phyloP scores from a whole-genome alignment of 2,888 invertebrate genomes.

The Campoplex capitator region DNA sequence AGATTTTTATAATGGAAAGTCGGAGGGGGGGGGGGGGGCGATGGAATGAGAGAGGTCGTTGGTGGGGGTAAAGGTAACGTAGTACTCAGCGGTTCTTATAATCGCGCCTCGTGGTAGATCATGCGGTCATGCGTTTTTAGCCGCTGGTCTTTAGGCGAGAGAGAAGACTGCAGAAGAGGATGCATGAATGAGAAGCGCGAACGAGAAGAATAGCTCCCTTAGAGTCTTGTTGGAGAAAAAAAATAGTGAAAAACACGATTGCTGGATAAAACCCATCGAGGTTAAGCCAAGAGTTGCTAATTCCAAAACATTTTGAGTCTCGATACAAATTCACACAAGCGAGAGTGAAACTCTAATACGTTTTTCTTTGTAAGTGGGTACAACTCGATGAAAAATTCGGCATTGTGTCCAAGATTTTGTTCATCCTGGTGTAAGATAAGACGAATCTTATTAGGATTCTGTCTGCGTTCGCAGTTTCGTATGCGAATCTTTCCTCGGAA shows the following conservation, averaged over 20 bases:
- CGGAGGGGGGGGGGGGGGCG: background rate
- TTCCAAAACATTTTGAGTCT: constrained; percentile 26
- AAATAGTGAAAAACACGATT: constrained; percentile 47
- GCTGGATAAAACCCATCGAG: constrained; percentile 31
- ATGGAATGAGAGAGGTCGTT: constrained; percentile 39
- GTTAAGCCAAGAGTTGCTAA: constrained; percentile 51
- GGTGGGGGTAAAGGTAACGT: constrained; percentile 30
- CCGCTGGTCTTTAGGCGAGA: constrained; percentile 38
- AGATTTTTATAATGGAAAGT: constrained; percentile 53
- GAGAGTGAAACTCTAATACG: background rate
- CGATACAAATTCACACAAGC: background rate
- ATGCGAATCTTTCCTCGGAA: constrained; percentile 24
- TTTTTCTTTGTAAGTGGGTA: background rate
- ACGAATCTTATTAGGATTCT: constrained; percentile 57
- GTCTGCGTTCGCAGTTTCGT: constrained; percentile 33
- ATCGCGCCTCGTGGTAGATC: constrained; percentile 59
- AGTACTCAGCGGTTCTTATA: constrained; percentile 56
- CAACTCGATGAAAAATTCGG: constrained; percentile 1
- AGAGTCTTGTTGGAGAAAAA: constrained; percentile 14
- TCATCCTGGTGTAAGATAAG: constrained; percentile 29
- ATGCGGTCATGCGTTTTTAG: constrained; percentile 65
- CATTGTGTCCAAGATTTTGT: constrained; percentile 44
- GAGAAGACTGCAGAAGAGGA: constrained; percentile 18
- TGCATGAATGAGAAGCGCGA: constrained; percentile 20
- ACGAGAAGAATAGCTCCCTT: background rate